Percentiles rank a stretch among this genome's conserved stretches.
Evolutionary conservation across 2,797 vertebrate genomes (phyloP).

Genomic region (Thalassophryne amazonica): DNA sequence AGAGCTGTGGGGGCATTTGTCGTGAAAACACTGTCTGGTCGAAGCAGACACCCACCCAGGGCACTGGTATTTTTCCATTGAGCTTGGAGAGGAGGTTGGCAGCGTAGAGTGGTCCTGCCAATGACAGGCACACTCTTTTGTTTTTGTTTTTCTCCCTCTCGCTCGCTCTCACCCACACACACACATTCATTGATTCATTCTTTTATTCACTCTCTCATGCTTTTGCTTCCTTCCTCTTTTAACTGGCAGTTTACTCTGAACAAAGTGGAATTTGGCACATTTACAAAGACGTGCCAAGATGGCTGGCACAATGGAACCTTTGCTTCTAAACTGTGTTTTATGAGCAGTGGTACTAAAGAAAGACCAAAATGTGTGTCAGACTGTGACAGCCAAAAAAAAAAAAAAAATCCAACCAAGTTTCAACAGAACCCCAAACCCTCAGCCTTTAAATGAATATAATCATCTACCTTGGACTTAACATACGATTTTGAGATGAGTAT

Average conservation of each 20-base stretch:
- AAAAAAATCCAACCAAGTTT: too few relatives aligned
- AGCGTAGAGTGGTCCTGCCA: conserved; percentile 34
- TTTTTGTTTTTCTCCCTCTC: conserved; percentile 34
- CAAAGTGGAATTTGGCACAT: conserved; percentile 46
- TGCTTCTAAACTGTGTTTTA: too few relatives aligned
- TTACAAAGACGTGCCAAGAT: conserved; percentile 33
- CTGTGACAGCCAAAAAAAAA: too few relatives aligned
- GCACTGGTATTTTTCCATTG: conserved; percentile 73
- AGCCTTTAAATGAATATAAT: too few relatives aligned
- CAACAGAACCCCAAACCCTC: too few relatives aligned
- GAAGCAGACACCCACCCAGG: conserved; percentile 30
- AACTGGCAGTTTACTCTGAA: conserved; percentile 52
- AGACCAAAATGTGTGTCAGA: too few relatives aligned
- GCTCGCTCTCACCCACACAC: conserved; percentile 13
- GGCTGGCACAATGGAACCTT: too few relatives aligned
- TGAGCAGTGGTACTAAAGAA: too few relatives aligned
- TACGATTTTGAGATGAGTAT: too few relatives aligned
- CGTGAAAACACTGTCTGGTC: conserved; percentile 75
- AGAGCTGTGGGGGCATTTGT: conserved; percentile 59
- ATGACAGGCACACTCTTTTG: conserved; percentile 37
- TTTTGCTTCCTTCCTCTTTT: conserved; percentile 29
- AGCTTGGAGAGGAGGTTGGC: conserved; percentile 44
- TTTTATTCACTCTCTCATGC: conserved; percentile 21
- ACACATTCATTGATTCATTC: conserved; percentile 37
- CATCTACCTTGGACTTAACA: too few relatives aligned